Evolutionary conservation across 2,797 vertebrate species (phyloP), one percentile per base, ranked within the genome.

Genomic region (Gymnoscopelus microlampas): DNA sequence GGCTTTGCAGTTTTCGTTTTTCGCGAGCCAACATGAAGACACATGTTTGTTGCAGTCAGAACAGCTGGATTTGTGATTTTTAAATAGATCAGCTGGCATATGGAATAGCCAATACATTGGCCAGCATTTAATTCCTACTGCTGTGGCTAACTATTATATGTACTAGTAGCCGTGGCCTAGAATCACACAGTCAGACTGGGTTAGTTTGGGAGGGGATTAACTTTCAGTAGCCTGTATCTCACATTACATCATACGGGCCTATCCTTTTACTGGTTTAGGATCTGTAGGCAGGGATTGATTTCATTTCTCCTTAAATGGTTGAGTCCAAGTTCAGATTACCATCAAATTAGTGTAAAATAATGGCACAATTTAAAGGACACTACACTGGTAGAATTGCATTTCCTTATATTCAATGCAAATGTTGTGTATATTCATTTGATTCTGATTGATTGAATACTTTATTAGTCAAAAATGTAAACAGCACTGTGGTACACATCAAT

Each of bases 221-320:
- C 57, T 54, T 69, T 48, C 67, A 55, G n/a, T 13, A 68, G 39
- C 13, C 35, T 10, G 3, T 24, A 55, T 61, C 53, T 89, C 85
- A 0, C 0, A 70, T 91, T 90, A 80, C 87, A 77, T 81, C 14
- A 23, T 69, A 74, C 62, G 3, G 71, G 60, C 19, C 66, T 3
- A 73, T 72, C 61, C 48, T 48, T 64, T 82, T 75, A 84, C 76
- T 39, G 74, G 64, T 59, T 66, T 62, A 70, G 48, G 55, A 64
- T 69, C 75, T 64, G 32, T 1, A 68, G 53, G 51, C 55, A 6
- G 2, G 50, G 61, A 73, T 58, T 71, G 69, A 76, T 79, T 73
- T 39, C 39, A 54, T 74, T 75, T 49, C 64, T 70, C 29, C 71
- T 61, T 29, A 29, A 29, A 29, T 29, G 2, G 26, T 19, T 19